Base-by-base conservation (phyloP, 64 coral and sea anemone genomes). In the Montipora efflorescens region DNA sequence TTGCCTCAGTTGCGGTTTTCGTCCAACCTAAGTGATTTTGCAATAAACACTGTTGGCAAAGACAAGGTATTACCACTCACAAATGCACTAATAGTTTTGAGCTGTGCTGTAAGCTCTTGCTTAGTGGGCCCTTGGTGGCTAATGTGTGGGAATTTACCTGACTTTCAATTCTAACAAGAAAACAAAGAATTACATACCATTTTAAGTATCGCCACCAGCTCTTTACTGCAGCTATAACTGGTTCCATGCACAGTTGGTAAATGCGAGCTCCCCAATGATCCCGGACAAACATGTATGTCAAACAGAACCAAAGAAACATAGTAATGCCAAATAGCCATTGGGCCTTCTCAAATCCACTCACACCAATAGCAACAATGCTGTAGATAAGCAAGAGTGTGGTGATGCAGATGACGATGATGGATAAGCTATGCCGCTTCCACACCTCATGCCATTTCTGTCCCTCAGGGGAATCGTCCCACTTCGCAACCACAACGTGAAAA, bases 311-410 rank as follows among this genome's bases (percentile, higher is more conserved):
- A 4, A 94, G 62, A 48, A 94, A 88, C 91, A 98, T 94, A 0
- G 94, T 95, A 1, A 98, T 8, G 20, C 57, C 94, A 90, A 98
- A 98, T 12, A 98, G 10, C 48, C 50, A 67, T 72, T 85, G 91
- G 12, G 90, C 91, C 62, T 96, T 94, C 43, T 98, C 88, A 90
- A 98, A 98, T 16, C 97, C 97, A 74, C 94, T 90, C 7, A 90
- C 15, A 45, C 19, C 83, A 64, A 98, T 98, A 23, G 94, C 97
- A 48, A 16, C 81, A 21, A 98, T 82, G 59, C 91, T 88, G 53
- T 98, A 98, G 2, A 92, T 76, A 12, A 95, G 43, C 5, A 98
- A 80, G 1, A 76, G 2, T 1, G 75, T 48, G 3, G 94, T 93
- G 20, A 94, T 5, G 5, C 55, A 67, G 1, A 98, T 22, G 1